Evolutionary conservation across 2,888 invertebrate species (phyloP).

Genomic region (Malthinus seriepunctatus): DNA sequence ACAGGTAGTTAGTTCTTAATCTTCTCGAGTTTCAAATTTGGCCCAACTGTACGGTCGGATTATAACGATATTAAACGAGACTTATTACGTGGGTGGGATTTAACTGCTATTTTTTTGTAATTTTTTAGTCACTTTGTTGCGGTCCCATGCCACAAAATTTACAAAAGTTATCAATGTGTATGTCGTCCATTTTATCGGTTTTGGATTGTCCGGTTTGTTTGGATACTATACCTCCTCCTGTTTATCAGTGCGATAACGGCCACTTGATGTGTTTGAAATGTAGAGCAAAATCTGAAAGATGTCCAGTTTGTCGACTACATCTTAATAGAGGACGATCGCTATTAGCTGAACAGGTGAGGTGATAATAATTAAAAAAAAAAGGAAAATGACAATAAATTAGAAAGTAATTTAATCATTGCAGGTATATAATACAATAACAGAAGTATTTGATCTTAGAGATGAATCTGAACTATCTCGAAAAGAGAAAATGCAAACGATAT

Average conservation of each 20-base stretch:
- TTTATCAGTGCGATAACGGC: conserved; percentile 68
- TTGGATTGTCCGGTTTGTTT: conserved; percentile 70
- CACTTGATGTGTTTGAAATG: conserved; percentile 67
- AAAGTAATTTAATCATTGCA: conserved; percentile 30
- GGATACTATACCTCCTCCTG: conserved; percentile 64
- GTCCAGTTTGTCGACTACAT: conserved; percentile 65
- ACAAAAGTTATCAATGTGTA: conserved; percentile 57
- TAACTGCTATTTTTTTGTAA: too few species aligned
- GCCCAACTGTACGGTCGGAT: too few species aligned
- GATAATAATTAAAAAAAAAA: background rate
- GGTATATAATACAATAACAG: conserved; percentile 57
- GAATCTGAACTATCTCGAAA: conserved; percentile 45
- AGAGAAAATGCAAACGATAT: conserved; percentile 55
- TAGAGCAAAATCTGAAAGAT: conserved; percentile 62
- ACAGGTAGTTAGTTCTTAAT: too few species aligned
- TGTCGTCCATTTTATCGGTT: conserved; percentile 57
- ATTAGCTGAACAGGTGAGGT: conserved; percentile 58
- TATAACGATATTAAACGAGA: too few species aligned
- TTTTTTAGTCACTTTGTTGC: conserved; percentile 55
- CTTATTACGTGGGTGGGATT: too few species aligned
- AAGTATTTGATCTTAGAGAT: conserved; percentile 56
- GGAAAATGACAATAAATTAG: conserved; percentile 8
- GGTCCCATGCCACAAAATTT: conserved; percentile 61
- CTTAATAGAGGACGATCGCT: conserved; percentile 58
- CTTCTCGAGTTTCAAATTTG: too few species aligned